Base-by-base conservation (phyloP, 2,113 vertebrate genomes). In the Monarcha castaneiventris region DNA sequence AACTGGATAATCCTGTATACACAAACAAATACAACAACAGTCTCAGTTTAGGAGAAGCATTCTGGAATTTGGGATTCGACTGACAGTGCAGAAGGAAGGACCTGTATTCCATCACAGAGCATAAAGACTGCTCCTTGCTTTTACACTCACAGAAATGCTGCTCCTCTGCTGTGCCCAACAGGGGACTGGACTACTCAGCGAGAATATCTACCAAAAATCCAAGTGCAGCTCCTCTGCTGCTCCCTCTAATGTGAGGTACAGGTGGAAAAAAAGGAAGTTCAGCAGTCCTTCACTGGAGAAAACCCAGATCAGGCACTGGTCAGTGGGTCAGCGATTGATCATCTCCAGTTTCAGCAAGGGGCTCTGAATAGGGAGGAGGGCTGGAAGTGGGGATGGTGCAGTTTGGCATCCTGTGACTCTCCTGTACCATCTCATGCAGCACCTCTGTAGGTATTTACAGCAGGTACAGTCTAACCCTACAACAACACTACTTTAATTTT, bases 1-100 rank as follows among this genome's bases (percentile, higher is more conserved):
- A 99, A 99, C 19, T 98, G 98, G 95, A 99, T 98, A 96, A 99
- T 99, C 94, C 99, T 99, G 96, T 18, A 35, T 1, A 59, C 9
- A 67, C 32, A 93, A 19, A 75, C 5, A 90, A 72, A 82, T 3
- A 37, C 6, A 94, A 46, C 18, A 87, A 39, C 4, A 84, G 39
- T 8, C 43, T 64, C 44, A 29, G 13, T 27, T 64, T 55, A 56
- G 49, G 5, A 43, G 5, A 61, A 48, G 33, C 29, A 37, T 4
- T 13, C 20, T 61, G n/a, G 51, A 51, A 88, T 44, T 52, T 58
- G 18, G 52, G 33, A 49, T 27, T 68, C 15, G 11, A 69, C 30
- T 62, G 37, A 62, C 39, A 59, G 20, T 29, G 56, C 46, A 75
- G 44, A 67, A 68, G 20, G 16, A 81, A 77, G 41, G 32, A 46